phyloP scores from a whole-genome alignment of 2,888 invertebrate genomes.

The Augiades crinisus region DNA sequence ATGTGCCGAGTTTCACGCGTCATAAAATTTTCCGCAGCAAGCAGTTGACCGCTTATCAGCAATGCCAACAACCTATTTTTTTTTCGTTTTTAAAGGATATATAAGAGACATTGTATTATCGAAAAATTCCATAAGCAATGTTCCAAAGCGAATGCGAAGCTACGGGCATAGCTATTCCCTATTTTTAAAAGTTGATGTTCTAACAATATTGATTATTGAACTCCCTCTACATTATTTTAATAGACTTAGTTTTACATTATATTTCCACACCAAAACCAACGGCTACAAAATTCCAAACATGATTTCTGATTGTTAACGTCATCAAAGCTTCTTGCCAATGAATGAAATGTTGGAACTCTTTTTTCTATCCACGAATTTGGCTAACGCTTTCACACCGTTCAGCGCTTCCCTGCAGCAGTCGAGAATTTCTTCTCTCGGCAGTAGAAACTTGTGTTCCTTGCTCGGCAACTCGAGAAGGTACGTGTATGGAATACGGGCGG shows the following conservation, averaged over 20 bases:
- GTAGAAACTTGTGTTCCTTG: constrained; percentile 56
- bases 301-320: not conserved
- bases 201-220: no score
- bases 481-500: constrained; percentile 65
- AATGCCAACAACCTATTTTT: no score
- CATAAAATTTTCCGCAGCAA: no score
- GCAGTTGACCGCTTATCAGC: no score
- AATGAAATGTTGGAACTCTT: constrained; percentile 51
- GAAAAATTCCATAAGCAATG: no score
- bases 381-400: constrained; percentile 56
- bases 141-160: no score
- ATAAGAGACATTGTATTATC: no score
- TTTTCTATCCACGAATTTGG: constrained; percentile 55
- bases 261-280: constrained; percentile 2
- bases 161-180: no score
- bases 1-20: no score
- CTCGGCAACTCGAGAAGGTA: constrained; percentile 67
- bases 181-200: no score
- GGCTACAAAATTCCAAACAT: constrained; percentile 8
- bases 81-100: no score
- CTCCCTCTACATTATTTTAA: no score
- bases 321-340: constrained; percentile 32
- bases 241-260: not conserved
- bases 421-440: constrained; percentile 59
- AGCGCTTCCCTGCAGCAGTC: constrained; percentile 61